A percentile compares a stretch with the other conserved stretches of the same genome.
phyloP scores from a whole-genome alignment of 2,113 vertebrate species.

The Ceyx melanurus region DNA sequence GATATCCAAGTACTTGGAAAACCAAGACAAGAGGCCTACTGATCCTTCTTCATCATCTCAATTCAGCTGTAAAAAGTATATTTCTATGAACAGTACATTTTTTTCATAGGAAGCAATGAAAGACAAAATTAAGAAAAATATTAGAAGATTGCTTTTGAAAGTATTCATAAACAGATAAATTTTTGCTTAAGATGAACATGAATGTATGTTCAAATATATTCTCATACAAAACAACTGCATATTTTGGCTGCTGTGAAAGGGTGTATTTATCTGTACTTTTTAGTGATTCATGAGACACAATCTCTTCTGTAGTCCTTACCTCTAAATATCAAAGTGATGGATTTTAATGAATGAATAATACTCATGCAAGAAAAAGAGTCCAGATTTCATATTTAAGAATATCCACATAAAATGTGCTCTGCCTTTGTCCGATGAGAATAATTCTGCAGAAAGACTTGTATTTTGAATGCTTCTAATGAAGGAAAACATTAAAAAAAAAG shows the following conservation, averaged over 20 bases:
- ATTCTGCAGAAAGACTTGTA: background rate
- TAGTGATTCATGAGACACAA: background rate
- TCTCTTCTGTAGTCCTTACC: background rate
- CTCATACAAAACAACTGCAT: background rate
- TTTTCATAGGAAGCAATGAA: background rate
- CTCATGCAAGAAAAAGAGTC: background rate
- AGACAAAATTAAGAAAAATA: background rate
- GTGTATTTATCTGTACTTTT: background rate
- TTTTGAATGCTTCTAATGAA: background rate
- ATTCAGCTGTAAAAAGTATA: constrained; percentile 67
- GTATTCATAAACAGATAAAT: background rate
- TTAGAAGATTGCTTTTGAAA: background rate
- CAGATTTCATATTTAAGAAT: background rate
- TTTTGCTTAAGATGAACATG: background rate
- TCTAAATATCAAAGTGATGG: background rate
- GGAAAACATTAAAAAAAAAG: background rate
- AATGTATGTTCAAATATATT: background rate
- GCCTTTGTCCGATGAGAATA: background rate
- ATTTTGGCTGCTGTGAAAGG: background rate
- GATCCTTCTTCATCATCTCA: constrained; percentile 46
- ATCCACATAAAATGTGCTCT: background rate
- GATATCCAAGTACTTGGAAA: constrained; percentile 25
- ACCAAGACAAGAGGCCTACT: constrained; percentile 60
- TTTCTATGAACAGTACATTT: background rate
- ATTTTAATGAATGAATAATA: background rate